Evolutionary conservation across 1,140 invertebrate species (phyloP).

Genomic region (Dolichoris vasculosae): DNA sequence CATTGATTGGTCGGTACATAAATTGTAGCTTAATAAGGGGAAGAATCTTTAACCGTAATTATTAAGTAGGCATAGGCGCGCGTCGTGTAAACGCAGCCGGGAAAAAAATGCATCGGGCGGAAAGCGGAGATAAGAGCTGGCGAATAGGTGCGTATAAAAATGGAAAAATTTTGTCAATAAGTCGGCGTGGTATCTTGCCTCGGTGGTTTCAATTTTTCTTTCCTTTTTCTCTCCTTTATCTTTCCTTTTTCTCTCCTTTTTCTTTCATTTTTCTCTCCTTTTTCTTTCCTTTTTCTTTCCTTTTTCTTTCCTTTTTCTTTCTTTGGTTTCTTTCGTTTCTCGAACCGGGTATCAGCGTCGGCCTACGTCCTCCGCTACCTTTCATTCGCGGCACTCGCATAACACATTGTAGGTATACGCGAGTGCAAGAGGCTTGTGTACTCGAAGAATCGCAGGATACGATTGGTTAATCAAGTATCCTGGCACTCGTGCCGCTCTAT

Average conservation of each 20-base stretch:
- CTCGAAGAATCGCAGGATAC: constrained; percentile 66
- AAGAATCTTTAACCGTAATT: background rate
- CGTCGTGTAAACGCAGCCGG: background rate
- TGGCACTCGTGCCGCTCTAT: constrained; percentile 75
- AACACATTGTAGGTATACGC: constrained; percentile 48
- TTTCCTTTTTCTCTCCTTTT: no score
- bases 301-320: no score
- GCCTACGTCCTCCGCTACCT: constrained; percentile 57
- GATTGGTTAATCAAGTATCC: constrained; percentile 77
- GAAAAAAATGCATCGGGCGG: background rate
- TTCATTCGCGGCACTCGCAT: constrained; percentile 52
- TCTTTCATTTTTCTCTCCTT: no score
- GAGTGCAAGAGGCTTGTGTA: constrained; percentile 62
- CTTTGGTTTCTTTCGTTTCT: background rate
- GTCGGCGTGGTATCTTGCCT: background rate
- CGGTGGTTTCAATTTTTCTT: no score
- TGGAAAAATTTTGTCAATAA: background rate
- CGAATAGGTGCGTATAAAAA: background rate
- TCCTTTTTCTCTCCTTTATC: no score
- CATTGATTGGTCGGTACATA: background rate
- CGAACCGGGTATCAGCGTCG: background rate
- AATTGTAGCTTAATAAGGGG: background rate
- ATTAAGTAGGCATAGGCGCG: background rate
- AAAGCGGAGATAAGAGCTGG: no score
- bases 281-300: no score